phyloP scores from a whole-genome alignment of 2,888 invertebrate genomes.

The Quadroppia sp. region DNA sequence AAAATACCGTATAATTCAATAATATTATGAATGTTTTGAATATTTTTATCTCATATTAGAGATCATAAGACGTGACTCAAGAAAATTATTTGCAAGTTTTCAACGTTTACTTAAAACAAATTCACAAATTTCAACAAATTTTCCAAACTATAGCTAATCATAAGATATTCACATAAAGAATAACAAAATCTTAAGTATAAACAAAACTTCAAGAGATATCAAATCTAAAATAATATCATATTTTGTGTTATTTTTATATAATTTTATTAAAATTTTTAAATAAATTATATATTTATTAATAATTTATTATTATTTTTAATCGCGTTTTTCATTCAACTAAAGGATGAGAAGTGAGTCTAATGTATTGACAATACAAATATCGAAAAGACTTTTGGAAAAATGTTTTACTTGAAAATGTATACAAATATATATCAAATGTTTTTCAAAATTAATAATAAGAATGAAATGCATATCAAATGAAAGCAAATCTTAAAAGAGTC shows the following conservation, averaged over 20 bases:
- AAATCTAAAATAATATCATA: conserved; percentile 10
- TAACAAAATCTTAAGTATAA: neutral
- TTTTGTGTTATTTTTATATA: no score
- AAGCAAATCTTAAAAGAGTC: neutral
- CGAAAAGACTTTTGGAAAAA: no score
- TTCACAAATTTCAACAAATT: conserved; percentile 19
- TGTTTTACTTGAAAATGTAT: no score
- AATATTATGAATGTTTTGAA: neutral
- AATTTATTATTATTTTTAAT: no score
- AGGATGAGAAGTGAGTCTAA: no score
- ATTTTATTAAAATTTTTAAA: neutral
- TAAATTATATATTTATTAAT: neutral
- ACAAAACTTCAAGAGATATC: conserved; percentile 4
- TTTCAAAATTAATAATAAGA: no score
- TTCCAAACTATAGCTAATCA: neutral
- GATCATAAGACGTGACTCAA: conserved; percentile 18
- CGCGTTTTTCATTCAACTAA: no score
- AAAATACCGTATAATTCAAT: conserved; percentile 3
- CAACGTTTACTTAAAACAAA: neutral
- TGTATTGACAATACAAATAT: no score
- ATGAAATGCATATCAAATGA: no score
- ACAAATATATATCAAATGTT: no score
- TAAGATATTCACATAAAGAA: neutral
- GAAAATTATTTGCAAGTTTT: conserved; percentile 2
- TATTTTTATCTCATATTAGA: neutral